Percentiles rank a stretch among this genome's conserved stretches.
These are phyloP conservation scores for Eptatretus atami DNA, from an alignment of 2,797 vertebrate genomes.

Conservation along the genomic window DNA sequence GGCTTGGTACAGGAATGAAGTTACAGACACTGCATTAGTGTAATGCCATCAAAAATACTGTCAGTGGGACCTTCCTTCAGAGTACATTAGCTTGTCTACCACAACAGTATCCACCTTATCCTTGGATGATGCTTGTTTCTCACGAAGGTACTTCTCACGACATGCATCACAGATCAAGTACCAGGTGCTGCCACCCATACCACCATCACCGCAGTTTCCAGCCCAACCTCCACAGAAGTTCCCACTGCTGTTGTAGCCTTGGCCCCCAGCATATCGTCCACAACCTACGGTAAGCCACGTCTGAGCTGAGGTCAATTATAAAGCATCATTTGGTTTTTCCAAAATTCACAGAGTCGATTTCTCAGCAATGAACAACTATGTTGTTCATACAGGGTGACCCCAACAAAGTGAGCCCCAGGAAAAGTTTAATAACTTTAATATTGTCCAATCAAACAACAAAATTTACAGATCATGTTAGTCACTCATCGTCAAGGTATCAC, in stretches of 20 bases:
- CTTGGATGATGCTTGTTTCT: conserved; percentile 77
- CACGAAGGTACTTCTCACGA: conserved; percentile 80
- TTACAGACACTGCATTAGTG: not conserved
- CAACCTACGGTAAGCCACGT: conserved; percentile 25
- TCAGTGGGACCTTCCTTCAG: not conserved
- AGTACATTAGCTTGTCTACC: not conserved
- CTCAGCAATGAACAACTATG: too few relatives aligned
- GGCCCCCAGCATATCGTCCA: conserved; percentile 80
- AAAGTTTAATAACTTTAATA: too few relatives aligned
- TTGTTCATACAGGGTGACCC: too few relatives aligned
- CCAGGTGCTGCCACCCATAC: conserved; percentile 94
- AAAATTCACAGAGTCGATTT: too few relatives aligned
- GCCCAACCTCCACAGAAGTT: conserved; percentile 98
- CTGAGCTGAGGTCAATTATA: too few relatives aligned
- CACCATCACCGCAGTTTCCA: conserved; percentile 87
- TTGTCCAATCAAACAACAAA: too few relatives aligned
- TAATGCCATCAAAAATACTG: too few relatives aligned
- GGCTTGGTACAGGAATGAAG: not conserved
- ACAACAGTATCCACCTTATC: conserved; percentile 37
- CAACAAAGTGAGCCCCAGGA: too few relatives aligned
- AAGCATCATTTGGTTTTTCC: too few relatives aligned
- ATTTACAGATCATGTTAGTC: too few relatives aligned
- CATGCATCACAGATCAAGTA: conserved; percentile 90
- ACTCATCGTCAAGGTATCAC: too few relatives aligned
- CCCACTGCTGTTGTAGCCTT: conserved; percentile 93